Evolutionary conservation across 2,113 vertebrate genomes (phyloP).

Genomic region (Cavia aperea): DNA sequence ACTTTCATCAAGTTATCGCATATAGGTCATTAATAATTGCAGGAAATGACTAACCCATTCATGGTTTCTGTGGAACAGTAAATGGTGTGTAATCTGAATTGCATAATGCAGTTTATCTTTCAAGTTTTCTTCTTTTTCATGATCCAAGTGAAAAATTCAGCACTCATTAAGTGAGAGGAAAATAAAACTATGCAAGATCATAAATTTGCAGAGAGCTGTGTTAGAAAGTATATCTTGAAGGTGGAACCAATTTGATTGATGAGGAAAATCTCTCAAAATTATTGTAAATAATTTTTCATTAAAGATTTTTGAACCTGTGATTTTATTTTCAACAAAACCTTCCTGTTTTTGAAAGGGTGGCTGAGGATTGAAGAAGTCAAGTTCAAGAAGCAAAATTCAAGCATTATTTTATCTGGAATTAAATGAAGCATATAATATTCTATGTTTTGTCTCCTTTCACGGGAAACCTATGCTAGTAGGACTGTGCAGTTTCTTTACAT

Average conservation of each 20-base stretch:
- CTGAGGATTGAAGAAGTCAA: not conserved
- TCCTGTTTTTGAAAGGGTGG: conserved; percentile 12
- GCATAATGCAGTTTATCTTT: conserved; percentile 63
- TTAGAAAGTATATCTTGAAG: conserved; percentile 73
- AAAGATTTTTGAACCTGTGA: conserved; percentile 51
- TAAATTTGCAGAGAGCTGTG: conserved; percentile 70
- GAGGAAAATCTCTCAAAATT: conserved; percentile 68
- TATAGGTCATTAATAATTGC: conserved; percentile 71
- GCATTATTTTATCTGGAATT: not conserved
- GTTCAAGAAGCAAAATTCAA: not conserved
- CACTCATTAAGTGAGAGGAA: conserved; percentile 64
- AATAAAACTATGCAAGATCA: conserved; percentile 62
- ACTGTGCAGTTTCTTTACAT: not conserved
- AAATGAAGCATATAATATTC: not conserved
- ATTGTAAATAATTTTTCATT: conserved; percentile 57
- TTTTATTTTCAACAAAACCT: conserved; percentile 40
- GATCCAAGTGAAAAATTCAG: conserved; percentile 70
- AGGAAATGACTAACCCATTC: conserved; percentile 72
- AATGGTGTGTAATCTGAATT: conserved; percentile 70
- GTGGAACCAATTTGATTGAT: conserved; percentile 69
- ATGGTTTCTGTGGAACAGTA: conserved; percentile 62
- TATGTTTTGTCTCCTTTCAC: not conserved
- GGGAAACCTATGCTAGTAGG: not conserved
- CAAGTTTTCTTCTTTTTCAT: conserved; percentile 69
- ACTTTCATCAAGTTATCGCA: conserved; percentile 64